Percentiles rank a stretch among this genome's conserved stretches.
Evolutionary conservation across 2,113 vertebrate genomes (phyloP).

Genomic region (Enhydra lutris): DNA sequence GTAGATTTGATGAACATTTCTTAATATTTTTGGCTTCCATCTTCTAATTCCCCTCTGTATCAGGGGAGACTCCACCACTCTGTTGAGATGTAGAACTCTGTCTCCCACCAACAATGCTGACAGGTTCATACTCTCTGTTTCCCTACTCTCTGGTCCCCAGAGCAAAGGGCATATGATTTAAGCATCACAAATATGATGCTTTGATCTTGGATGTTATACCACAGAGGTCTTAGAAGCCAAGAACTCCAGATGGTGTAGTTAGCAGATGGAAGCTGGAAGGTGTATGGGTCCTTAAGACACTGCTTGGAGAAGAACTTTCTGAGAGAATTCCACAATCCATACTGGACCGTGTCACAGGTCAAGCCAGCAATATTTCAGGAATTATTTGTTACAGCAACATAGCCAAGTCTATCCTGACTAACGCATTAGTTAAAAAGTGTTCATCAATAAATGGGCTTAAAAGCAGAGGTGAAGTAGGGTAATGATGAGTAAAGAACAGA

Average conservation of each 20-base stretch:
- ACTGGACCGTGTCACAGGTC: not conserved
- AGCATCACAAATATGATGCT: not conserved
- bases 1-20: not conserved
- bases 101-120: not conserved
- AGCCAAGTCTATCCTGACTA: not conserved
- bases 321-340: not conserved
- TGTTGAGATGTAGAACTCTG: not conserved
- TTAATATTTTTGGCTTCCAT: not conserved
- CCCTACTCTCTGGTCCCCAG: not conserved
- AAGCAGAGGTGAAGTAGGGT: not conserved
- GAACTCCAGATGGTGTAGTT: not conserved
- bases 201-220: not conserved
- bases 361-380: not conserved
- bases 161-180: not conserved
- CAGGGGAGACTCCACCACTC: not conserved
- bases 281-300: not conserved
- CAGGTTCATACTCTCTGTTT: not conserved
- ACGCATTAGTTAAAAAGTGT: not conserved
- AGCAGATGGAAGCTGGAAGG: not conserved
- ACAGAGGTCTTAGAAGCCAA: not conserved
- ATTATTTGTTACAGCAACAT: not conserved
- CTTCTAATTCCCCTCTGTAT: not conserved
- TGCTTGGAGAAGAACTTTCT: not conserved
- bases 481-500: not conserved
- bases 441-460: not conserved